Percentiles rank a stretch among this genome's conserved stretches.
Conservation (phyloP, 2,113 vertebrate genomes). For the Pachycephala philippinensis region DNA sequence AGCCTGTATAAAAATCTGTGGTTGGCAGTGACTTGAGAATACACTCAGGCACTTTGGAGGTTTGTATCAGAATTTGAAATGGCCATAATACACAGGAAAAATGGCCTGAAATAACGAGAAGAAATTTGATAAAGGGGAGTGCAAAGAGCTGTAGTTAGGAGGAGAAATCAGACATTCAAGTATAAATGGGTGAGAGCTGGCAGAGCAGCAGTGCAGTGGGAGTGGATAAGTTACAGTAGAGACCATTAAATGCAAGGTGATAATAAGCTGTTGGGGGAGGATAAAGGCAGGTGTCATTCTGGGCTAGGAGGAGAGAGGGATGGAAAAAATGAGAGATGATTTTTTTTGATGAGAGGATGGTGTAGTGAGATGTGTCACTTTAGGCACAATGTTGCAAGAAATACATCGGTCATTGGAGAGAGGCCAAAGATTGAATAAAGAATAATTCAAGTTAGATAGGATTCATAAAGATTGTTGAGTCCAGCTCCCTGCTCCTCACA, state of each 20-base stretch:
- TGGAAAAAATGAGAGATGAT: background rate
- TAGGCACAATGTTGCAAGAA: background rate
- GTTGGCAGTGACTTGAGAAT: background rate
- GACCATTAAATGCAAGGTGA: background rate
- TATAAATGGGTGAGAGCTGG: background rate
- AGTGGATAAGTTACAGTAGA: background rate
- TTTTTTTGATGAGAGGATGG: background rate
- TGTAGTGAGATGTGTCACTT: background rate
- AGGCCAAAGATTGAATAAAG: background rate
- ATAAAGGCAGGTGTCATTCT: background rate
- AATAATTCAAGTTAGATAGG: background rate
- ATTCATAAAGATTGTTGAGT: background rate
- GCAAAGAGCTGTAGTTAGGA: background rate
- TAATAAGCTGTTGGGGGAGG: constrained; percentile 17
- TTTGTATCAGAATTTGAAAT: background rate
- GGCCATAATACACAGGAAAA: background rate
- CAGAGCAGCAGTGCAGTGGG: constrained; percentile 8
- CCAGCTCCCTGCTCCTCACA: background rate
- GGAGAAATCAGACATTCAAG: background rate
- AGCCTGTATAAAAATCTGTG: background rate
- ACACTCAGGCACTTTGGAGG: background rate
- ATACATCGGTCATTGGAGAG: background rate
- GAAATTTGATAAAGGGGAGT: background rate
- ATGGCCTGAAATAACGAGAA: background rate
- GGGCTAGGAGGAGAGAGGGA: background rate